Evolutionary conservation across 2,113 vertebrate species (phyloP), one percentile per base, ranked within the genome.

Genomic region (Edolisoma coerulescens): DNA sequence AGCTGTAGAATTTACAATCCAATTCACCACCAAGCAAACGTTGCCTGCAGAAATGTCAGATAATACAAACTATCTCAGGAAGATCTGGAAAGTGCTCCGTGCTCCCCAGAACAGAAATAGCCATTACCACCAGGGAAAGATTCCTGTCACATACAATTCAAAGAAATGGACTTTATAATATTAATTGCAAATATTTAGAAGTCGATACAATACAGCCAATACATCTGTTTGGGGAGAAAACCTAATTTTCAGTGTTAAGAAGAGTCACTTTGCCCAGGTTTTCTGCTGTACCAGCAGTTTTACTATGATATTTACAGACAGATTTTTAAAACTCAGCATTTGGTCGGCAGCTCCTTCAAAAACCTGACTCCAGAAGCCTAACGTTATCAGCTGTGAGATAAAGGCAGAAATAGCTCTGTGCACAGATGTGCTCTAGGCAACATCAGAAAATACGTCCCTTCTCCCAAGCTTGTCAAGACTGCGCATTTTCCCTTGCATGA

Each of bases 21-120:
- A 87, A 69, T 83, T 77, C 57, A 47, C 87, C 52, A 65, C 50
- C 44, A 54, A 77, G 67, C 78, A 93, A 85, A 80, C 0, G 2
- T 13, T 69, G 90, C 54, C 90, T 54, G 54, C 63, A 95, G 94
- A 93, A 93, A 85, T 57, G 71, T 90, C 94, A 94, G 75, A 64
- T 76, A 78, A 88, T 32, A 61, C 82, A 88, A 84, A 87, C 16
- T 33, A 5, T 21, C 67, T 77, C 71, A 54, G 92, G 84, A 92
- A 80, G 71, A 69, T 65, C 71, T 94, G 75, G 75, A 70, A 97
- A 83, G 45, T 33, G 35, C 54, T 92, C 63, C 1, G 11, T 11
- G 3, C 57, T 86, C 53, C 67, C 60, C 61, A 49, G 76, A 94
- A 90, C 32, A 87, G 53, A 83, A 93, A 88, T 6, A 85, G 50